Base-by-base conservation (phyloP, 1,140 invertebrate genomes). In the Papilio helenus region DNA sequence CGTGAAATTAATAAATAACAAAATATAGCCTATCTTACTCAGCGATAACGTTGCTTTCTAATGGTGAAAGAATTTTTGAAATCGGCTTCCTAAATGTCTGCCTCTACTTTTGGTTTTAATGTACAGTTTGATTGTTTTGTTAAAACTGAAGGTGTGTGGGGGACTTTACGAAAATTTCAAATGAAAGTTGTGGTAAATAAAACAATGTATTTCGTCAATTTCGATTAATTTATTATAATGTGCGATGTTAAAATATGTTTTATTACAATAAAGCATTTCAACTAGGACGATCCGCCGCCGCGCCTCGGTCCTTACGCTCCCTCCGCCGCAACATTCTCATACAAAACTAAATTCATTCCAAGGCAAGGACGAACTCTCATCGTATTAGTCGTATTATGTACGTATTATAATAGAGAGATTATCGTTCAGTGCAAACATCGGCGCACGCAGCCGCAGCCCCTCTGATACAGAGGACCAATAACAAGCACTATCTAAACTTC, bases 221-320 rank as follows among this genome's bases (percentile, higher is more conserved):
- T 92, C 88, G 91, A 93, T 94, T 93, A 93, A 94, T 94, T 94
- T 94, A 94, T 94, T 93, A 93, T 92, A 92, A 92, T 94, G 93
- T 94, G 93, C 93, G 92, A 92, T 93, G 92, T 94, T 94, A 94
- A 93, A 93, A 94, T 93, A 94, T 90, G 89, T 93, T 93, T 68
- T 93, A 90, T 87, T 84, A 94, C 89, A 90, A 92, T 92, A 92
- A 93, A 94, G 92, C 92, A 92, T 93, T 88, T 91, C 87, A 89
- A 89, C 89, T 85, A 88, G 89, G 83, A 90, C 87, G 87, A 86
- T 78, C 84, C 85, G 78, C 84, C 81, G 58, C 58, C 20, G 58
- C 61, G 61, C 61, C 61, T 80, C 85, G 83, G 84, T 61, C 84
- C 83, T 79, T 84, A 84, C 83, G 58, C 79, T 39, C 82, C 76